These are phyloP conservation scores for Yponomeuta cagnagella DNA, from an alignment of 2,888 invertebrate species.

Conservation along the genomic window DNA sequence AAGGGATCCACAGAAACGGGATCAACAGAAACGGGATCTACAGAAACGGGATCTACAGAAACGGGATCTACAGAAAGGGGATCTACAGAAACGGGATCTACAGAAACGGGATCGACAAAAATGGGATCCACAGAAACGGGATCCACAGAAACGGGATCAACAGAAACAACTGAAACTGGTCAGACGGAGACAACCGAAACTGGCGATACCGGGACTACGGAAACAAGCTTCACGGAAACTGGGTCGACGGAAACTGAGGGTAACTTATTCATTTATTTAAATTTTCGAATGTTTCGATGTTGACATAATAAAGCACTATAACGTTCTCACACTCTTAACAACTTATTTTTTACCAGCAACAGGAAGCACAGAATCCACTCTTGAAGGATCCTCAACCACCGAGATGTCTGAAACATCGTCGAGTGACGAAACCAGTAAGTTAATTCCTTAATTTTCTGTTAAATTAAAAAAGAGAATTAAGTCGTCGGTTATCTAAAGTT, in stretches of 20 bases:
- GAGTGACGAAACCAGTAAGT: no score
- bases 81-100: no score
- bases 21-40: background rate
- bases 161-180: no score
- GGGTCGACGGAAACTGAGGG: constrained; percentile 13
- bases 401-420: constrained; percentile 8
- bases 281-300: background rate
- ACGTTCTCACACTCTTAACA: background rate
- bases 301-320: no score
- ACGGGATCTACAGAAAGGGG: no score
- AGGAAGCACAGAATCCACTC: constrained; percentile 20
- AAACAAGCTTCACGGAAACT: constrained; percentile 5
- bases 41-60: no score
- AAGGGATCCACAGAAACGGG: constrained; percentile 24
- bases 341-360: constrained; percentile 20
- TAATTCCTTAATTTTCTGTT: no score
- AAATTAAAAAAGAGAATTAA: no score
- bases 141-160: no score
- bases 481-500: no score
- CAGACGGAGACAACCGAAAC: background rate
- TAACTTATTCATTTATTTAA: constrained; percentile 7
- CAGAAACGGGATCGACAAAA: no score
- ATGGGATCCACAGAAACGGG: no score
- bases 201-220: background rate
- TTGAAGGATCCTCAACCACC: constrained; percentile 24